Base-by-base conservation (phyloP, 2,113 vertebrate genomes). In the Heliornis fulica region DNA sequence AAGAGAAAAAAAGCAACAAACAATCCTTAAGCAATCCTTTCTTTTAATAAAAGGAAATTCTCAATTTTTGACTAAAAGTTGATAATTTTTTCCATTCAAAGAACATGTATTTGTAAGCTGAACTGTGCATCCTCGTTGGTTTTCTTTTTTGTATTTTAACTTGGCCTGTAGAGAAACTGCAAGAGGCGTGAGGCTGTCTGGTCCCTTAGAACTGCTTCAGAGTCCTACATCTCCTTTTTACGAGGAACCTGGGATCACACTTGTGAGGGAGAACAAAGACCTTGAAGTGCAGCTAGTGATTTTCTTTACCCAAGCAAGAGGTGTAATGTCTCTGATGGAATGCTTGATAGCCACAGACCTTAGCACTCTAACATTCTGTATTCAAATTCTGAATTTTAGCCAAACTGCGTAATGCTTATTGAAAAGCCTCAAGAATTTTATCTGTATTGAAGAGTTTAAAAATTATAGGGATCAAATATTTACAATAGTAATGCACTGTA, bases 391-490 rank as follows among this genome's bases (percentile, higher is more conserved):
- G 45, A 61, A 65, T 54, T 66, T 85, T 45, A 85, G 50, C 25
- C 22, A 87, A 64, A 54, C 25, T 0, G 0, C 1, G 1, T n/a
- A 64, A 66, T 63, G 7, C 25, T 81, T 20, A 40, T 14, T 57
- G 15, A 68, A 70, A 89, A 91, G 46, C 22, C 1, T 32, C 7
- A 15, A 28, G 29, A 50, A 68, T 66, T 86, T 71, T 88, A 50
- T 38, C 48, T n/a, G 5, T 57, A 38, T 20, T 31, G 23, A 45
- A 63, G 56, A 82, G 29, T n/a, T 92, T 54, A 61, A 88, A 85
- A 75, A 15, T 34, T 63, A 76, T 34, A 57, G 38, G 6, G 28
- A 53, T 48, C 18, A 75, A 82, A 50, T 19, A 57, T 2, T 5
- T n/a, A 11, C 11, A 78, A 31, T 5, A 48, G 28, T 64, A 83